These are phyloP conservation scores for Triplophysa yarkandensis DNA, from an alignment of 2,797 vertebrate genomes.

Conservation along the genomic window DNA sequence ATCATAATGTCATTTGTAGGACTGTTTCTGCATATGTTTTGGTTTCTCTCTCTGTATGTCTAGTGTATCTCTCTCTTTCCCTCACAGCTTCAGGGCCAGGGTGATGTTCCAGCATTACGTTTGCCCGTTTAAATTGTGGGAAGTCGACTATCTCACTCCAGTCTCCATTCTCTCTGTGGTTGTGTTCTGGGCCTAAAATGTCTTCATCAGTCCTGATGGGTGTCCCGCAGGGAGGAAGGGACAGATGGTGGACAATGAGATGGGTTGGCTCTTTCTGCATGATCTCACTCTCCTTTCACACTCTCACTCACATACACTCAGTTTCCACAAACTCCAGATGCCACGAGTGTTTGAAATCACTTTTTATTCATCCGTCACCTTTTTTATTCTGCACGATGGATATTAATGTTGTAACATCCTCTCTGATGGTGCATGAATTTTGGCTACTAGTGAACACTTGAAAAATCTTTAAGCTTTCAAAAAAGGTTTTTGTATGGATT, in stretches of 20 bases:
- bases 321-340: conserved; percentile 39
- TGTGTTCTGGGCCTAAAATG: conserved; percentile 58
- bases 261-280: conserved; percentile 43
- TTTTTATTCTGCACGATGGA: conserved; percentile 16
- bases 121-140: conserved; percentile 36
- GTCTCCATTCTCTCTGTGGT: conserved; percentile 55
- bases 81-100: background rate
- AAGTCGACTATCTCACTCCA: conserved; percentile 40
- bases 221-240: conserved; percentile 55
- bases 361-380: conserved; percentile 9
- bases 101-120: conserved; percentile 34
- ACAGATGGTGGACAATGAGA: conserved; percentile 68
- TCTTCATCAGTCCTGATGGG: conserved; percentile 66
- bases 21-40: background rate
- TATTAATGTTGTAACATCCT: conserved; percentile 19
- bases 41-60: conserved; percentile 18
- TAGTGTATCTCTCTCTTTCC: background rate
- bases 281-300: conserved; percentile 42
- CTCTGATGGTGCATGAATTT: background rate
- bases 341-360: conserved; percentile 22
- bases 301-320: conserved; percentile 55
- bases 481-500: background rate
- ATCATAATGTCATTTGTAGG: too few species aligned
- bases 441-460: background rate
- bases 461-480: too few species aligned